Evolutionary conservation across 2,888 invertebrate genomes (phyloP).

Genomic region (Teleogryllus oceanicus): DNA sequence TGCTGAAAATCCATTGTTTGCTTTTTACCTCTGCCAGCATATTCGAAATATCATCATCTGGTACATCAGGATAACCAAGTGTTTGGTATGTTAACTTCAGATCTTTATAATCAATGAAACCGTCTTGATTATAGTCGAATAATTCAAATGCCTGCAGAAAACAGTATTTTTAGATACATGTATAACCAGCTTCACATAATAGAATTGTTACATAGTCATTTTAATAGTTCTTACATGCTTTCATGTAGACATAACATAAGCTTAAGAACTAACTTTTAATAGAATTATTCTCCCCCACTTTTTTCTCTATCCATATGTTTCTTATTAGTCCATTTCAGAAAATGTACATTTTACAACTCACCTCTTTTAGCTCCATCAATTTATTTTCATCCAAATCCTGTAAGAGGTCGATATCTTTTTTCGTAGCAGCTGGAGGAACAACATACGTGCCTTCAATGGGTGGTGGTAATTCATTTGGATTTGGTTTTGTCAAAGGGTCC

Average conservation of each 20-base stretch:
- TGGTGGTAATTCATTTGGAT: background rate
- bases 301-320: no score
- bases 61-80: conserved; percentile 55
- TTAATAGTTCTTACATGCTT: no score
- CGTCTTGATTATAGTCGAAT: conserved; percentile 64
- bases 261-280: no score
- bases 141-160: conserved; percentile 58
- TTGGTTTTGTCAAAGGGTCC: background rate
- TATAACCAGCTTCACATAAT: no score
- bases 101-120: conserved; percentile 62
- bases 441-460: conserved; percentile 18
- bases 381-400: conserved; percentile 59
- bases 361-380: conserved; percentile 63
- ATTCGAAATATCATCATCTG: conserved; percentile 56
- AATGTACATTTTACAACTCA: conserved; percentile 41
- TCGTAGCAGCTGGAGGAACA: conserved; percentile 29
- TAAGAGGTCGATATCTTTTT: conserved; percentile 39
- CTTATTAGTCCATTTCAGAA: background rate
- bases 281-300: no score
- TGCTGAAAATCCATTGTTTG: background rate
- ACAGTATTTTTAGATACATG: conserved; percentile 63
- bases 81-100: conserved; percentile 60
- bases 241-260: no score
- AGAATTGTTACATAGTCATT: no score
- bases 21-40: conserved; percentile 59